Base-by-base conservation (phyloP, 1,140 invertebrate species). In the Nilaparvata lugens region DNA sequence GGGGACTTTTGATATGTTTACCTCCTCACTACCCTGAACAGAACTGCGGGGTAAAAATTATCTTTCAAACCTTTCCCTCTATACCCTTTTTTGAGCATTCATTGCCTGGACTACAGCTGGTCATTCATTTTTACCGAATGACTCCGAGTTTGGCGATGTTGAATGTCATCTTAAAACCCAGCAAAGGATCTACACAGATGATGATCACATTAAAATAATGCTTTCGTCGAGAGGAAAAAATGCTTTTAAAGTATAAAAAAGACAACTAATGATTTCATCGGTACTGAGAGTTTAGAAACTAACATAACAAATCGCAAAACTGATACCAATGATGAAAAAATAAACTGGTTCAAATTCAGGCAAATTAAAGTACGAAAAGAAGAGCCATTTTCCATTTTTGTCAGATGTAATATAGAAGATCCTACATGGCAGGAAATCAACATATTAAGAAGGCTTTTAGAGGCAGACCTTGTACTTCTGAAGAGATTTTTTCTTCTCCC, bases 151-250 rank as follows among this genome's bases (percentile, higher is more conserved):
- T n/a, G 45, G 58, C 13, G 67, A 71, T 60, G 67, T 74, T 52
- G 70, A 72, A 61, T 61, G 45, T 35, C 42, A 35, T 9, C 62
- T 74, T 13, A 73, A 73, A 67, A 14, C 62, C 21, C 63, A 71
- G 35, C 56, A 70, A 54, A 31, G 69, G 25, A 38, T 71, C 21
- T 73, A 72, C 57, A 60, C 65, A 11, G 58, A 62, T 18, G 62
- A 65, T 19, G 69, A 73, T 16, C 71, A 71, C 55, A 67, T 69
- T 13, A 56, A 68, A 45, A 53, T 70, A 45, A 71, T 71, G 62
- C 66, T 63, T 58, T 35, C 16, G 19, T 69, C 65, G 31, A 62
- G 64, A 31, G 65, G 58, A 52, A 68, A 68, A 59, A 70, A 67
- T n/a, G 62, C 57, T 19, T 56, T 66, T 14, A 53, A 40, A 28